Base-by-base conservation (phyloP, 2,888 invertebrate genomes). In the Drosophila paracracens region DNA sequence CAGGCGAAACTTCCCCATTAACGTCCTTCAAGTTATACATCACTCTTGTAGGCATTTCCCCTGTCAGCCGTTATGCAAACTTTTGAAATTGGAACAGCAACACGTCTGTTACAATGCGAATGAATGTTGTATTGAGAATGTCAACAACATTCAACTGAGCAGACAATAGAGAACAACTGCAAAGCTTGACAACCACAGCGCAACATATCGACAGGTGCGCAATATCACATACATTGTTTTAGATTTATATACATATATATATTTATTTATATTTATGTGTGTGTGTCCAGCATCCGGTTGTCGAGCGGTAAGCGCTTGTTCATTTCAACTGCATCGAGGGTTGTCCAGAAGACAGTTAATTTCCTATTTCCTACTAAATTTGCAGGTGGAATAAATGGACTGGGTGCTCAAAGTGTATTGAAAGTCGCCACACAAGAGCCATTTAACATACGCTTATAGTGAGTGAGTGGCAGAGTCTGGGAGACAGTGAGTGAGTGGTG, bases 361-460 rank as follows among this genome's bases (percentile, higher is more conserved):
- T 87, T 87, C 87, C 87, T 90, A 77, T 90, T 87, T 87, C 86
- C 89, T 86, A 90, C 88, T 87, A 83, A 89, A 87, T 89, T 83
- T 78, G 82, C 77, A 79, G 76, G 70, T 69, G 65, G 70, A 62
- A 67, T 68, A 50, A 73, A 84, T 82, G 72, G 73, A 71, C 70
- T 51, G 71, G 57, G 8, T 7, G 25, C 6, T 16, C 53, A 10
- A 27, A 36, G 25, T 40, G n/a, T 31, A 40, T 31, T 57, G 43
- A n/a, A 57, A 57, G 29, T 27, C 27, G 21, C 21, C 38, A 16
- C n/a, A 33, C 33, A 18, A 10, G 16, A 56, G n/a, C 13, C 18
- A 38, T n/a, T 51, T 51, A 29, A 51, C 16, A n/a, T 25, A 16
- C 52, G 40, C 25, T 1, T 7, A 11, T 11, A 18, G n/a, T 27